Conservation (phyloP, 2,888 invertebrate genomes). For the Epistrophe eligans region DNA sequence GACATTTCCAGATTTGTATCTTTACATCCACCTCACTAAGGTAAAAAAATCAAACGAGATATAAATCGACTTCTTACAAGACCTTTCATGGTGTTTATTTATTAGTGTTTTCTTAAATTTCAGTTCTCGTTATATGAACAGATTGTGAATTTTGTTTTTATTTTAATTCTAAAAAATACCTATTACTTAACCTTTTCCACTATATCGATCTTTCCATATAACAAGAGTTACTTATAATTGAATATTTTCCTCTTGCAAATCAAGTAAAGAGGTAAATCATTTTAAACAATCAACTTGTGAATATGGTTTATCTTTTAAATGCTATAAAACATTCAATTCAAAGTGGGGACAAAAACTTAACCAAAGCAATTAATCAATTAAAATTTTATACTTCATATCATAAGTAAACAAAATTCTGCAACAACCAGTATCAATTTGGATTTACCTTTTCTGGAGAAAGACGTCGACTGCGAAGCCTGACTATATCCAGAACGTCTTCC, state of each 20-base stretch:
- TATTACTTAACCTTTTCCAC: neutral
- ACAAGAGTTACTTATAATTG: neutral
- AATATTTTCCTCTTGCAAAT: neutral
- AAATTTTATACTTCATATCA: neutral
- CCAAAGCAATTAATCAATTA: neutral
- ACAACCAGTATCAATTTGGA: neutral
- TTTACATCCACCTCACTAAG: too few relatives aligned
- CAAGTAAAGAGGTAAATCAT: neutral
- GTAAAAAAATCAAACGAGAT: too few relatives aligned
- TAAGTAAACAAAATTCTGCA: conserved; percentile 1
- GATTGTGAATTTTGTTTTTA: neutral
- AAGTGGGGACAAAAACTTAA: neutral
- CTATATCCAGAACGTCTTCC: conserved; percentile 87
- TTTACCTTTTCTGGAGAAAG: conserved; percentile 81
- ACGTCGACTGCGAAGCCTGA: conserved; percentile 78
- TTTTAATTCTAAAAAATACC: neutral
- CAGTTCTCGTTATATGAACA: too few relatives aligned
- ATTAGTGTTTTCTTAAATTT: too few relatives aligned
- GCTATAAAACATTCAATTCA: neutral
- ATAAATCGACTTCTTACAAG: too few relatives aligned
- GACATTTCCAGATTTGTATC: too few relatives aligned
- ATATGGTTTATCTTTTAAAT: neutral
- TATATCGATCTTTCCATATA: neutral
- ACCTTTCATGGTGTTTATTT: too few relatives aligned
- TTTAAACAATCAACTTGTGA: neutral